Evolutionary conservation across 2,113 vertebrate species (phyloP).

Genomic region (Podarcis raffonei): DNA sequence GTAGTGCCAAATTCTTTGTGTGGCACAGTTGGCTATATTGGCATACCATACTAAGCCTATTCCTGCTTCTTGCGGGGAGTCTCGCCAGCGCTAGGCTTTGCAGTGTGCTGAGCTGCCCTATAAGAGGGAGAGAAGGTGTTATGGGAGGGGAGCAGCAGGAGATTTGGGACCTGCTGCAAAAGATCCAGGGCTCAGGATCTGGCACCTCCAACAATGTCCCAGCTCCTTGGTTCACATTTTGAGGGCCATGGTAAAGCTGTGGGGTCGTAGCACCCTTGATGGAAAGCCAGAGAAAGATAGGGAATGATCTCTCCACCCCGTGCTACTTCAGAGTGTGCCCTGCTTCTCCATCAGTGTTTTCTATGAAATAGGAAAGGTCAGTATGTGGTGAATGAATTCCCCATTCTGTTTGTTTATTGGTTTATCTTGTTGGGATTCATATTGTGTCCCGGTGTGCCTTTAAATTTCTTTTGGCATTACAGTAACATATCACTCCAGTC

Average conservation of each 20-base stretch:
- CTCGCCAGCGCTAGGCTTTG: too few relatives aligned
- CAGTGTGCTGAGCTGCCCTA: too few relatives aligned
- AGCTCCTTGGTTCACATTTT: background rate
- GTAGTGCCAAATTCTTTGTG: background rate
- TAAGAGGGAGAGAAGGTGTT: too few relatives aligned
- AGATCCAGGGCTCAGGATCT: background rate
- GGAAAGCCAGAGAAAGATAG: background rate
- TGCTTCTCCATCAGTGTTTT: background rate
- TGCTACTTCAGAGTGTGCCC: background rate
- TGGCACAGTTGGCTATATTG: background rate
- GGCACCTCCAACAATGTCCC: background rate
- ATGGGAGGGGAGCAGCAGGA: too few relatives aligned
- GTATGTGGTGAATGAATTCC: background rate
- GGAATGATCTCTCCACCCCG: background rate
- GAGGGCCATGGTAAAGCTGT: background rate
- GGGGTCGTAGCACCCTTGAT: background rate
- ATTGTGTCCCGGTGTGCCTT: background rate
- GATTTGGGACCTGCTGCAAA: too few relatives aligned
- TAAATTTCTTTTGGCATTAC: background rate
- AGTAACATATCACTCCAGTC: background rate
- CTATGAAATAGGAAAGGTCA: background rate
- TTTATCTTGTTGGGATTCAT: background rate
- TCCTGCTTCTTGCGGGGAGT: too few relatives aligned
- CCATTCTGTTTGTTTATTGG: too few relatives aligned
- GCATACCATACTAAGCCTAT: background rate